Percentiles rank a stretch among this genome's conserved stretches.
Evolutionary conservation across 2,113 vertebrate genomes (phyloP).

Genomic region (Rallus limicola): DNA sequence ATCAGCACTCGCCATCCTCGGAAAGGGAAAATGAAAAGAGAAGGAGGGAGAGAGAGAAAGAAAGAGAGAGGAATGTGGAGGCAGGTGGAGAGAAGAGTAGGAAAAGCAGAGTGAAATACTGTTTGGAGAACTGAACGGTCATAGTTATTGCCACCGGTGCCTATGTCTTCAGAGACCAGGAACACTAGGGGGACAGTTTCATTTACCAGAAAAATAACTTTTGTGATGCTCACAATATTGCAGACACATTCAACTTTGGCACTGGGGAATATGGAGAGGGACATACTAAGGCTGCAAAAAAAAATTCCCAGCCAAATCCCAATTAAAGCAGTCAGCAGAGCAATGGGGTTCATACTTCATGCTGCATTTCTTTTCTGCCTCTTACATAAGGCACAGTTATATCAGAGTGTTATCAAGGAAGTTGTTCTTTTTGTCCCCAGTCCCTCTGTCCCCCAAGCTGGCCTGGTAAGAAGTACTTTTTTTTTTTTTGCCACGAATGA

Average conservation of each 20-base stretch:
- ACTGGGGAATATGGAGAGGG: neutral
- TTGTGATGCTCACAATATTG: constrained; percentile 1
- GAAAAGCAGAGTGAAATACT: constrained; percentile 75
- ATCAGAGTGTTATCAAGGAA: neutral
- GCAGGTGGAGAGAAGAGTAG: constrained; percentile 72
- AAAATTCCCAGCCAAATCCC: constrained; percentile 13
- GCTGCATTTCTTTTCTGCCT: constrained; percentile 28
- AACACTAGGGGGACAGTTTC: constrained; percentile 62
- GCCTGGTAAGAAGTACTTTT: constrained; percentile 34
- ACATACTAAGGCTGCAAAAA: neutral
- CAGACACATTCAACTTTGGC: constrained; percentile 12
- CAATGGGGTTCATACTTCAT: constrained; percentile 5
- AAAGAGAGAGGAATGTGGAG: constrained; percentile 51
- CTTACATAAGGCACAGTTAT: constrained; percentile 18
- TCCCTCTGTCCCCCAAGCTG: constrained; percentile 63
- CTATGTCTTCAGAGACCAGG: constrained; percentile 55
- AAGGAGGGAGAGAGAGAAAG: constrained; percentile 20
- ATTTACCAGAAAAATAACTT: constrained; percentile 49
- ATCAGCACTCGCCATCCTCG: constrained; percentile 67
- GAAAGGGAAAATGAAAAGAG: constrained; percentile 42
- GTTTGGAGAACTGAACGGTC: constrained; percentile 50
- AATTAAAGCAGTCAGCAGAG: constrained; percentile 15
- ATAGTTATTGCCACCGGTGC: constrained; percentile 34
- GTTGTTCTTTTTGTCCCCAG: constrained; percentile 11
- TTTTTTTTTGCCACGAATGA: constrained; percentile 30